Conservation (phyloP, 1,140 invertebrate species). For the Sinella curviseta region DNA sequence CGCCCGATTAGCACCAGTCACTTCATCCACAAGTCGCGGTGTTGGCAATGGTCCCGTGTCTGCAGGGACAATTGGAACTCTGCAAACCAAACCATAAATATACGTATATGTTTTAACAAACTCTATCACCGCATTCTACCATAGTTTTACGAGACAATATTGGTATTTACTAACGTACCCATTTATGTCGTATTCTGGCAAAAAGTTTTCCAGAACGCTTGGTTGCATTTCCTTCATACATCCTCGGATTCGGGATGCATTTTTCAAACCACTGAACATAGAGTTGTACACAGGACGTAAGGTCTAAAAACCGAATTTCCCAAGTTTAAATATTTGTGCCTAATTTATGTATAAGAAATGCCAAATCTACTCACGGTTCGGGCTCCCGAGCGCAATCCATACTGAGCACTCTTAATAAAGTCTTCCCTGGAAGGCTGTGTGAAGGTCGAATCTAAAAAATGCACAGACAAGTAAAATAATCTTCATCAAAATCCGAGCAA, state of each 20-base stretch:
- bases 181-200: constrained; percentile 31
- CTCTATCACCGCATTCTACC: too few species aligned
- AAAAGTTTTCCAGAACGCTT: constrained; percentile 32
- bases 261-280: constrained; percentile 61
- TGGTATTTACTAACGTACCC: constrained; percentile 29
- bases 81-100: constrained; percentile 18
- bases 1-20: constrained; percentile 41
- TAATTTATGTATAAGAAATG: background rate
- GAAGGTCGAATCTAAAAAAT: constrained; percentile 37
- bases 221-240: constrained; percentile 27
- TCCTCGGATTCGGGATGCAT: constrained; percentile 50
- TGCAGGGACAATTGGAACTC: constrained; percentile 23
- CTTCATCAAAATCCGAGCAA: background rate
- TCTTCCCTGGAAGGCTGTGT: constrained; percentile 31
- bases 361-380: constrained; percentile 31
- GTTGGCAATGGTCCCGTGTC: constrained; percentile 28
- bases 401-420: constrained; percentile 35
- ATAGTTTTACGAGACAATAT: background rate
- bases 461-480: too few species aligned
- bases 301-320: constrained; percentile 53
- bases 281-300: constrained; percentile 60
- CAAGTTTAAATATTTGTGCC: constrained; percentile 50
- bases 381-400: constrained; percentile 27
- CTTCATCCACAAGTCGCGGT: constrained; percentile 9
- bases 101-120: background rate